Percentiles rank a stretch among this genome's conserved stretches.
Conservation (phyloP, 2,888 invertebrate species). For the Microctonus hyperodae region DNA sequence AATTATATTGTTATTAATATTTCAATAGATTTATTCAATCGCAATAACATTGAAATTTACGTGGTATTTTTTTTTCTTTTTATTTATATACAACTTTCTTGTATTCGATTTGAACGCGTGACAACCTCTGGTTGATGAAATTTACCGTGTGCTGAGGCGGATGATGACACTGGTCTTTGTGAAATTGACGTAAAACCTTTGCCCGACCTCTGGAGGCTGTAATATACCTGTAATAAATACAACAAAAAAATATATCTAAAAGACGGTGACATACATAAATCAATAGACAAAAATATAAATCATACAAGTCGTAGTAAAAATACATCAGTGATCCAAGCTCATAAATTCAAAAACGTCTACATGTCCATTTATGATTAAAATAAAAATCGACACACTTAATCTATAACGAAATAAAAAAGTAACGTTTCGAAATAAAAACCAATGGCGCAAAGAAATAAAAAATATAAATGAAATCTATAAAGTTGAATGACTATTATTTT, state of each 20-base stretch:
- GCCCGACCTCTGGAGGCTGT: conserved; percentile 76
- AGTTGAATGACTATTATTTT: too few relatives aligned
- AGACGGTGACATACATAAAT: background rate
- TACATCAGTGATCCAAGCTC: too few relatives aligned
- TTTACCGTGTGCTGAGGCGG: conserved; percentile 77
- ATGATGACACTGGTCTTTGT: conserved; percentile 73
- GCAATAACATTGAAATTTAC: background rate
- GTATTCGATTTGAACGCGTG: conserved; percentile 86
- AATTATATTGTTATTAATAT: background rate
- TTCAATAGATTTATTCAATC: background rate
- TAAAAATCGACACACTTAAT: too few relatives aligned
- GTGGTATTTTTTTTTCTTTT: background rate
- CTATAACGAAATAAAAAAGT: too few relatives aligned
- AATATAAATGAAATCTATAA: too few relatives aligned
- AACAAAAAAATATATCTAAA: background rate
- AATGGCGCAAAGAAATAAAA: background rate
- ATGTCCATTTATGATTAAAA: too few relatives aligned
- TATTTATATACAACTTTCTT: conserved; percentile 88
- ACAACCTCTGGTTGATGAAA: conserved; percentile 82
- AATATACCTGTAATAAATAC: conserved; percentile 74
- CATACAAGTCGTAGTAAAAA: too few relatives aligned
- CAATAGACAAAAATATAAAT: background rate
- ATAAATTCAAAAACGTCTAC: too few relatives aligned
- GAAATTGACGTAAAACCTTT: conserved; percentile 72
- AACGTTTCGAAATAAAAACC: too few relatives aligned